Percentiles rank a stretch among this genome's conserved stretches.
Evolutionary conservation across 1,140 invertebrate genomes (phyloP).

Genomic region (Thaumatotibia leucotreta): DNA sequence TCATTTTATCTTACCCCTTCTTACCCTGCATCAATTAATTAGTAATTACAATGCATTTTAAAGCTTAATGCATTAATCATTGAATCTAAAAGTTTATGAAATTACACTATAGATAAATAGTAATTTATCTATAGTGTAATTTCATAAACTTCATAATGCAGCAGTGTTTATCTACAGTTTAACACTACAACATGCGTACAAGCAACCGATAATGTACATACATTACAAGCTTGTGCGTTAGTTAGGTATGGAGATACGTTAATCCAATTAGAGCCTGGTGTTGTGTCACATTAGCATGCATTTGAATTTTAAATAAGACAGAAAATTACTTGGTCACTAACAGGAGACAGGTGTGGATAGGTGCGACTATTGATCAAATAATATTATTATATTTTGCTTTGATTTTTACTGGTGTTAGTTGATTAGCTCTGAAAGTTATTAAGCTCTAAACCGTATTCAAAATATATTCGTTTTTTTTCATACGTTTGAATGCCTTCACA

Average conservation of each 20-base stretch:
- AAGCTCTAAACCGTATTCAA: no score
- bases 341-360: slow-evolving; percentile 2
- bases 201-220: slow-evolving; percentile 1
- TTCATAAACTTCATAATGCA: neutral
- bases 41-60: no score
- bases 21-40: no score
- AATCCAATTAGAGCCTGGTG: slow-evolving; percentile 11
- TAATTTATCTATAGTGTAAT: neutral
- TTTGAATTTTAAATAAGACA: slow-evolving; percentile 11
- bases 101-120: neutral
- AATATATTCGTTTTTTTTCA: no score
- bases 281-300: slow-evolving; percentile 5
- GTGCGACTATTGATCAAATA: neutral
- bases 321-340: slow-evolving; percentile 2
- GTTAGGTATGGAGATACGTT: slow-evolving; percentile 1
- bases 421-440: no score
- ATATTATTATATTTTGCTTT: neutral
- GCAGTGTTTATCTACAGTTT: neutral
- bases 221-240: neutral
- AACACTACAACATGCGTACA: neutral
- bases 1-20: no score
- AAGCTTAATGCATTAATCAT: no score
- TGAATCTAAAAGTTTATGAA: neutral
- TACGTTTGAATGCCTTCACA: no score
- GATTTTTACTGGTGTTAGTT: no score